Evolutionary conservation across 2,113 vertebrate genomes (phyloP).

Genomic region (Phalacrocorax pelagicus): DNA sequence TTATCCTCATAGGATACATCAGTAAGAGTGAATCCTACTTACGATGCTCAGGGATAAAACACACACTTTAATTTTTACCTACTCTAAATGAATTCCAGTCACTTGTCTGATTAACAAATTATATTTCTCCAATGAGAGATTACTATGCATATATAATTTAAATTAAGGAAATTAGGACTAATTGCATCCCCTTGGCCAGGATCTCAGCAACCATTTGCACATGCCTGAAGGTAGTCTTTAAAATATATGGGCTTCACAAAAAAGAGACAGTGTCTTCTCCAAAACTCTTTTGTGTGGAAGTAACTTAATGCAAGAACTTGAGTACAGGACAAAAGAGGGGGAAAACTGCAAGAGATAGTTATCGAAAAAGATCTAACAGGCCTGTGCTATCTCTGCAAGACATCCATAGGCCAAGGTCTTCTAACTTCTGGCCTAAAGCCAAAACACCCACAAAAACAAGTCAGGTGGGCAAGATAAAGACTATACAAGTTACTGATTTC

Average conservation of each 20-base stretch:
- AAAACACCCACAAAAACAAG: background rate
- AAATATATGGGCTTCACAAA: background rate
- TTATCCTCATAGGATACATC: background rate
- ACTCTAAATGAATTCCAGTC: background rate
- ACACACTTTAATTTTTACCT: background rate
- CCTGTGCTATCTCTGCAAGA: background rate
- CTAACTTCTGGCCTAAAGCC: background rate
- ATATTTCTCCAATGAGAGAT: background rate
- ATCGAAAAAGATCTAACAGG: background rate
- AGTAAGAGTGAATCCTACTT: background rate
- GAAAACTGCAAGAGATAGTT: background rate
- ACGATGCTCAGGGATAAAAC: background rate
- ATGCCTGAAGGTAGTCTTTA: background rate
- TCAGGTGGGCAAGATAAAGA: background rate
- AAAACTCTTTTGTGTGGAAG: background rate
- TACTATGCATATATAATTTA: background rate
- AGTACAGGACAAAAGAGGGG: background rate
- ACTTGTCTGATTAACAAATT: background rate
- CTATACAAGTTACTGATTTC: background rate
- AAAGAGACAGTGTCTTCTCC: background rate
- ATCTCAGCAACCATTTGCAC: background rate
- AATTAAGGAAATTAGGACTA: background rate
- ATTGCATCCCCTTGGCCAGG: background rate
- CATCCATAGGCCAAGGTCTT: background rate
- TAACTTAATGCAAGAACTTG: background rate